Evolutionary conservation across 2,888 invertebrate genomes (phyloP).

Genomic region (Eupsilia transversa): DNA sequence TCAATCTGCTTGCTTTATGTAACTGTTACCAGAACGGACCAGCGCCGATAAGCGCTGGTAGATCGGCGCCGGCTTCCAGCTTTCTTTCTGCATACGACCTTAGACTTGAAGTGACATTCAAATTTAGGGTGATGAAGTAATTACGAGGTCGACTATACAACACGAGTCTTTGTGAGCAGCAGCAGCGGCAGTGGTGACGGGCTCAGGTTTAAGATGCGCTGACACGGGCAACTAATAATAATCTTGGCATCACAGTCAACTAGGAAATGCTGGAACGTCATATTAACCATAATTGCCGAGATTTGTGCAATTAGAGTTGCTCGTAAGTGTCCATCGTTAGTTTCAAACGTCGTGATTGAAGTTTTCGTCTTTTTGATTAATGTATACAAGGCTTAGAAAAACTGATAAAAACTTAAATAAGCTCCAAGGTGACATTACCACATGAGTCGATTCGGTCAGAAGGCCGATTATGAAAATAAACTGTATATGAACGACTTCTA

Average conservation of each 20-base stretch:
- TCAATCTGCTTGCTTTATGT: too few species aligned
- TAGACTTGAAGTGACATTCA: neutral
- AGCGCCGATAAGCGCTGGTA: too few species aligned
- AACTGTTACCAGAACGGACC: too few species aligned
- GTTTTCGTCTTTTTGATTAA: conserved; percentile 27
- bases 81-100: too few species aligned
- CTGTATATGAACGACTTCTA: neutral
- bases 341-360: conserved; percentile 25
- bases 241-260: neutral
- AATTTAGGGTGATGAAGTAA: neutral
- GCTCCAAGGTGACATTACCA: conserved; percentile 3
- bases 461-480: neutral
- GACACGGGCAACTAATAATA: neutral
- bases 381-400: neutral
- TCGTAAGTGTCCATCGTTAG: too few species aligned
- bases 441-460: neutral
- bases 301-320: neutral
- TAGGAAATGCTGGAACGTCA: neutral
- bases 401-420: neutral
- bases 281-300: too few species aligned
- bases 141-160: neutral
- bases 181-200: neutral
- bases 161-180: neutral
- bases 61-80: too few species aligned
- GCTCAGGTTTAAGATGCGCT: neutral